A percentile compares a stretch with the other conserved stretches of the same genome.
Evolutionary conservation across 2,113 vertebrate genomes (phyloP).

Genomic region (Callocephalon fimbriatum): DNA sequence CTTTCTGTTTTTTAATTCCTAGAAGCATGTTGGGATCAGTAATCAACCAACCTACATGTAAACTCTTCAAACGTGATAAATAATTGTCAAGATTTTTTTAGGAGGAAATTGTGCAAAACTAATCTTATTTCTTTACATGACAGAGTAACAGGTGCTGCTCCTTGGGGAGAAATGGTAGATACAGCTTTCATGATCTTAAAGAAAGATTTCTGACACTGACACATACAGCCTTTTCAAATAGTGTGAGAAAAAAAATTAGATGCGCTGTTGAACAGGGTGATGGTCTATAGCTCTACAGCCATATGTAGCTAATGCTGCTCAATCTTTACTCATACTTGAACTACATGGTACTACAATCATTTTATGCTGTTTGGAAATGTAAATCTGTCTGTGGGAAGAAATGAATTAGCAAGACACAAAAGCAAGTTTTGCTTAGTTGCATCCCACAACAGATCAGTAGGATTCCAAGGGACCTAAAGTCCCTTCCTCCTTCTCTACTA

Average conservation of each 20-base stretch:
- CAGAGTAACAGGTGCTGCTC: background rate
- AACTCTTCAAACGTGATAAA: background rate
- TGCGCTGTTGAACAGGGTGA: background rate
- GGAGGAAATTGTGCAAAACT: background rate
- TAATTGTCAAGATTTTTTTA: background rate
- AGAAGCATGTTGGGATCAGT: background rate
- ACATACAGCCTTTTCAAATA: background rate
- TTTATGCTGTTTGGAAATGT: background rate
- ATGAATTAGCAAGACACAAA: background rate
- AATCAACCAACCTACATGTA: background rate
- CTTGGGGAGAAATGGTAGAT: background rate
- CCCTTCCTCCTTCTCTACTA: background rate
- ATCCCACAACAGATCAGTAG: background rate
- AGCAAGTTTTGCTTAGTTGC: background rate
- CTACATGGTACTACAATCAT: background rate
- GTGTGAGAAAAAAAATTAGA: background rate
- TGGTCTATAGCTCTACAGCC: background rate
- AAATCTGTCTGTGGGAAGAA: background rate
- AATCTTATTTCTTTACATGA: background rate
- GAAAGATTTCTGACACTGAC: background rate
- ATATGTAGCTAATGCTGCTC: background rate
- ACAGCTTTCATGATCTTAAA: background rate
- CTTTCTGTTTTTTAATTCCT: background rate
- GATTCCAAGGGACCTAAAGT: background rate
- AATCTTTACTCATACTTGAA: background rate